Conservation (phyloP, 2,113 vertebrate species). For the Carettochelys insculpta region DNA sequence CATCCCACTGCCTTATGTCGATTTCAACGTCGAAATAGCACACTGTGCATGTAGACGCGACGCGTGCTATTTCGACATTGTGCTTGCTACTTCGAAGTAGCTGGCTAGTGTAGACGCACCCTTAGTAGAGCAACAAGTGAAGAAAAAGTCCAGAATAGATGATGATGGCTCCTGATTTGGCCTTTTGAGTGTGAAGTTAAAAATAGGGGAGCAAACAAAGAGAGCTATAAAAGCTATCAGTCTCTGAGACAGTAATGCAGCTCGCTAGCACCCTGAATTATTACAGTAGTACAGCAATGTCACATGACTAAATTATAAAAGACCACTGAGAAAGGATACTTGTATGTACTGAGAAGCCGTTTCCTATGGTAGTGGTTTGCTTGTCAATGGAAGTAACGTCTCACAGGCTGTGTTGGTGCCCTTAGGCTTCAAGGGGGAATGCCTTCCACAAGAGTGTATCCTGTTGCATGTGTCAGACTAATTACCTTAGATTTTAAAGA, state of each 20-base stretch:
- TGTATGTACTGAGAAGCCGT: background rate
- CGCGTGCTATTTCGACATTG: no score
- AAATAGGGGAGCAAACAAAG: background rate
- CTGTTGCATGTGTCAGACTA: background rate
- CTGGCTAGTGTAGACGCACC: no score
- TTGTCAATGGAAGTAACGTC: background rate
- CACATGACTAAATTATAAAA: background rate
- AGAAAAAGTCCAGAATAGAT: background rate
- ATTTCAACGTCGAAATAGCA: no score
- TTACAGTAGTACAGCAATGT: background rate
- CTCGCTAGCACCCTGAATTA: background rate
- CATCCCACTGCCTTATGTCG: no score
- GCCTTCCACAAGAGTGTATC: background rate
- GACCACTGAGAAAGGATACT: background rate
- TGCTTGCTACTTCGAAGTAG: no score
- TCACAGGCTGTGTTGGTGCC: background rate
- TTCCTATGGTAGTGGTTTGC: background rate
- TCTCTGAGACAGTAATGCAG: background rate
- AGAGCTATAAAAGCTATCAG: background rate
- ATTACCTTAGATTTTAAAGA: background rate
- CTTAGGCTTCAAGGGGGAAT: background rate
- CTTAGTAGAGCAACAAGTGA: no score
- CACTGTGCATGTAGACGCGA: no score
- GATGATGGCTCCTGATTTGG: background rate
- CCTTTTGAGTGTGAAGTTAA: background rate